These are phyloP conservation scores for Trissolcus basalis DNA, from an alignment of 1,140 invertebrate genomes.

Conservation along the genomic window DNA sequence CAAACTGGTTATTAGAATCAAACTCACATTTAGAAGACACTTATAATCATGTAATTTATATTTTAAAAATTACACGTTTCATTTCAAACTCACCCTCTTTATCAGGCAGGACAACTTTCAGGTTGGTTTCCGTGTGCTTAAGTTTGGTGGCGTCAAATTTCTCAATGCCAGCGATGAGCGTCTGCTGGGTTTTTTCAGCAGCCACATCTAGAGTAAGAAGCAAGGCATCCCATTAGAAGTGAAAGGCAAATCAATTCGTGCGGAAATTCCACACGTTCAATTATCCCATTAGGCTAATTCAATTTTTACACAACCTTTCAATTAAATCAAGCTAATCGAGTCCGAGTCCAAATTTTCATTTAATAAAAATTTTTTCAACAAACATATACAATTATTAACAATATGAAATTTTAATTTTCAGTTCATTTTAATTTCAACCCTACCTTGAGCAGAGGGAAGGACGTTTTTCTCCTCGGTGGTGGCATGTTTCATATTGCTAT, in stretches of 20 bases:
- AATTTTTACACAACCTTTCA: constrained; percentile 19
- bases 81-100: constrained; percentile 86
- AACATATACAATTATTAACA: too few species aligned
- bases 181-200: constrained; percentile 90
- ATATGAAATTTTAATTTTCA: not conserved
- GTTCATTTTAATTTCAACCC: not conserved
- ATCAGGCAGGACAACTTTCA: constrained; percentile 95
- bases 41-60: too few species aligned
- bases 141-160: constrained; percentile 87
- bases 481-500: constrained; percentile 88
- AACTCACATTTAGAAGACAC: not conserved
- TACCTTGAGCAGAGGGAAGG: constrained; percentile 91
- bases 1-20: not conserved
- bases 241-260: constrained; percentile 51
- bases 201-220: constrained; percentile 82
- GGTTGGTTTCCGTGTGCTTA: constrained; percentile 94
- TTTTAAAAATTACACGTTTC: too few species aligned
- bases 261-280: constrained; percentile 32
- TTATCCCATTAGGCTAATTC: constrained; percentile 41
- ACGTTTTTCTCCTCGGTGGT: constrained; percentile 91
- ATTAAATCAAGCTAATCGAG: constrained; percentile 9
- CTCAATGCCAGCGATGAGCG: constrained; percentile 89
- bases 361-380: too few species aligned
- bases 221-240: constrained; percentile 48
- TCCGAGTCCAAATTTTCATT: not conserved